A percentile compares a stretch with the other conserved stretches of the same genome.
Conservation (phyloP, 2,797 vertebrate genomes). For the Craterocephalus amniculus region DNA sequence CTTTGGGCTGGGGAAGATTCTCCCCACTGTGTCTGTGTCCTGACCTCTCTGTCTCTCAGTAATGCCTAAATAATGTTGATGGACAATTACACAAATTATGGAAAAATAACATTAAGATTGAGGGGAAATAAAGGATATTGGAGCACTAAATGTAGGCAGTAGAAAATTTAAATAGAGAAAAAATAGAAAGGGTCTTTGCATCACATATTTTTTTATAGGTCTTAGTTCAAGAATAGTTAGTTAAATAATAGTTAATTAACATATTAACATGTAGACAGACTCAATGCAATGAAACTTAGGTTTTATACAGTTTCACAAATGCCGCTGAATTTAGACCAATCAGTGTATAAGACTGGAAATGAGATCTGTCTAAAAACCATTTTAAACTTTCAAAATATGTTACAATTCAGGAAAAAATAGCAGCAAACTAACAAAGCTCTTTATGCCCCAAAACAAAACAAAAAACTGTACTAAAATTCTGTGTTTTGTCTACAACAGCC, state of each 20-base stretch:
- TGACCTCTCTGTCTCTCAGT: conserved; percentile 47
- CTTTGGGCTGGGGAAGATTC: conserved; percentile 30
- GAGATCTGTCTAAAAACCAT: neutral
- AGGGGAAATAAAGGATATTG: conserved; percentile 9
- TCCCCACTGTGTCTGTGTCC: conserved; percentile 62
- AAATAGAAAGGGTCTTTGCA: neutral
- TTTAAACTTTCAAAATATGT: neutral
- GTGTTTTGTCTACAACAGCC: conserved; percentile 66
- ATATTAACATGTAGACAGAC: neutral
- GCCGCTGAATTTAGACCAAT: neutral
- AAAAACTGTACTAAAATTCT: conserved; percentile 1
- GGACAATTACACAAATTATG: conserved; percentile 56
- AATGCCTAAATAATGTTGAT: conserved; percentile 48
- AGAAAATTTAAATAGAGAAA: neutral
- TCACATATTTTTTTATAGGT: neutral
- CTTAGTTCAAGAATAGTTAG: conserved; percentile 2
- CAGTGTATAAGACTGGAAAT: neutral
- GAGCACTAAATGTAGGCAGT: neutral
- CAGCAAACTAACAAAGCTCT: neutral
- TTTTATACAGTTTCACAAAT: conserved; percentile 8
- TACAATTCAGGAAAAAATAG: neutral
- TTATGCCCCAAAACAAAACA: neutral
- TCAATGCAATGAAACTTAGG: conserved; percentile 10
- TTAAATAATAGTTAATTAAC: conserved; percentile 17
- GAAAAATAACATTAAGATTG: conserved; percentile 7